phyloP scores from a whole-genome alignment of 2,888 invertebrate genomes.

The Acleris literana region DNA sequence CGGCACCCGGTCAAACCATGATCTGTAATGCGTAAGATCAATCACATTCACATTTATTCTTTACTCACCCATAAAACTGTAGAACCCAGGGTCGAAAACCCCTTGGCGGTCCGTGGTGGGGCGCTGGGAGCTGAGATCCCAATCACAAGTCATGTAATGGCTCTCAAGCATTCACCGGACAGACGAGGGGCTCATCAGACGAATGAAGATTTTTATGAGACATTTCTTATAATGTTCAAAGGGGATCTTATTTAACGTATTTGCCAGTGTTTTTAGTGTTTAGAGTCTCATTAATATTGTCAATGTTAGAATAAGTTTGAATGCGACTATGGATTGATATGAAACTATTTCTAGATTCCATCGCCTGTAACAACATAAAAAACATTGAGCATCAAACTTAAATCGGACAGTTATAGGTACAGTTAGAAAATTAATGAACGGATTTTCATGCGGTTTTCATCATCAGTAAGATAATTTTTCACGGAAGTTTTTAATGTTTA shows the following conservation, averaged over 20 bases:
- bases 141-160: constrained; percentile 11
- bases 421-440: too few relatives aligned
- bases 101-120: not conserved
- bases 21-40: constrained; percentile 21
- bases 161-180: constrained; percentile 18
- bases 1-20: constrained; percentile 7
- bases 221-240: constrained; percentile 9
- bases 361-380: too few relatives aligned
- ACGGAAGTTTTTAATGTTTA: too few relatives aligned
- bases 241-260: not conserved
- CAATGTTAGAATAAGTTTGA: too few relatives aligned
- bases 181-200: constrained; percentile 23
- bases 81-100: constrained; percentile 2
- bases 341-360: too few relatives aligned
- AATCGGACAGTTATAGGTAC: too few relatives aligned
- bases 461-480: too few relatives aligned
- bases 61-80: not conserved
- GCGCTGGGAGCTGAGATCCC: constrained; percentile 4
- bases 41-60: not conserved
- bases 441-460: too few relatives aligned
- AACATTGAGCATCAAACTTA: too few relatives aligned
- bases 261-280: not conserved
- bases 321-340: too few relatives aligned
- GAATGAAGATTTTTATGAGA: constrained; percentile 14
- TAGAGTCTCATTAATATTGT: not conserved